Base-by-base conservation (phyloP, 2,113 vertebrate genomes). In the Xenopus borealis region DNA sequence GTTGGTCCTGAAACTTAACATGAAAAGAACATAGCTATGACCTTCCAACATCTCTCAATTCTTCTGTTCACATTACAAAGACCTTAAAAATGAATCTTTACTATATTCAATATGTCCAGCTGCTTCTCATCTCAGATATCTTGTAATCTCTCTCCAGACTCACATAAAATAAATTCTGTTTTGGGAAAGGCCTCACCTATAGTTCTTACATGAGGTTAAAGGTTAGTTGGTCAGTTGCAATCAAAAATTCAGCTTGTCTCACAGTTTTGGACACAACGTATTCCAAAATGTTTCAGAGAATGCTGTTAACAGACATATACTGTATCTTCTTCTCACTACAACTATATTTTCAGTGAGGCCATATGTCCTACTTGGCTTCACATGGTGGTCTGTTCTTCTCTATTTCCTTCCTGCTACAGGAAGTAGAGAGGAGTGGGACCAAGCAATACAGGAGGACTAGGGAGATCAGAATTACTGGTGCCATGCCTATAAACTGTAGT, bases 151-250 rank as follows among this genome's bases (percentile, higher is more conserved):
- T 75, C 73, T 75, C 73, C 73, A 75, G 66, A 52, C 73, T 69
- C 73, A 75, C 58, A 75, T 75, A 75, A 69, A 76, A 70, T 19
- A 70, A 50, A 70, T 70, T 64, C 66, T 70, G 67, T 64, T 76
- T 59, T 76, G 74, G 67, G 74, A 76, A 76, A 76, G 74, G 74
- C 74, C 67, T 69, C 74, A 76, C 66, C 74, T 76, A 70, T 69
- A 70, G 44, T 55, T 70, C 66, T 63, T 76, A 46, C 58, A 57
- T 46, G 55, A 45, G 65, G 57, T 62, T 67, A 62, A 2, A 53
- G 59, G 53, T 30, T 23, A 52, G 59, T 57, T 33, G 59, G 59
- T 40, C 61, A 69, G 62, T 69, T 69, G 52, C 30, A 76, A 75
- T 20, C 20, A 18, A 63, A 50, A 33, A 27, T 40, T 62, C 65